Evolutionary conservation across 2,888 invertebrate species (phyloP), one percentile per base, ranked within the genome.

Genomic region (Oscheius sp.): DNA sequence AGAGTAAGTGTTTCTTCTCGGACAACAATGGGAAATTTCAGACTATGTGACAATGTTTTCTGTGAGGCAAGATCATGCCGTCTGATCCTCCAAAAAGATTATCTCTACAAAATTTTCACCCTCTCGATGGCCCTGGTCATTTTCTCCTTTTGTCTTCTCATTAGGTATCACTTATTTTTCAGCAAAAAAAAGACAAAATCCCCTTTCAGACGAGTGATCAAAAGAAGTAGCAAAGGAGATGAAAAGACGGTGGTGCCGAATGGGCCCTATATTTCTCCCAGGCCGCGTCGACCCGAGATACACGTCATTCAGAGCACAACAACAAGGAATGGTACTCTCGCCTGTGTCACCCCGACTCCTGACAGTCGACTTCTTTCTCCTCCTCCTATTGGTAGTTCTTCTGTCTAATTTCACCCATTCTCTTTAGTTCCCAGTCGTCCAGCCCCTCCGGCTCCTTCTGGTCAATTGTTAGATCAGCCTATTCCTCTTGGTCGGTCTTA

Each of bases 11-110:
- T 35, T 9, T 35, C 5, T 9, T 52, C 18, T 25, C 27, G n/a
- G n/a, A n/a, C n/a, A n/a, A 46, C 45, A 53, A 16, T 41, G 25
- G 23, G 35, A 29, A 13, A 9, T 72, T 78, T 55, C 74, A 80
- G 80, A 35, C 73, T 66, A 43, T 80, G 80, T 63, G 80, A 77
- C 72, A 80, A 78, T 53, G 69, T 77, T 23, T 66, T 80, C 7
- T 80, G 80, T 53, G 76, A 80, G 63, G 74, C 78, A 7, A 53
- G 66, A 27, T 68, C 71, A 16, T 80, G 80, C 55, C 72, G 72
- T 6, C 76, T 80, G 59, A 71, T 80, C 27, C 46, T 80, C 16
- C 66, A 74, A 18, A 75, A 75, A 53, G 72, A 76, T 3, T 78
- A 71, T 58, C 56, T 80, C 0, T 59, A 71, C 25, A 70, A 58